Base-by-base conservation (phyloP, 2,113 vertebrate genomes). In the Aspiorhynchus laticeps region DNA sequence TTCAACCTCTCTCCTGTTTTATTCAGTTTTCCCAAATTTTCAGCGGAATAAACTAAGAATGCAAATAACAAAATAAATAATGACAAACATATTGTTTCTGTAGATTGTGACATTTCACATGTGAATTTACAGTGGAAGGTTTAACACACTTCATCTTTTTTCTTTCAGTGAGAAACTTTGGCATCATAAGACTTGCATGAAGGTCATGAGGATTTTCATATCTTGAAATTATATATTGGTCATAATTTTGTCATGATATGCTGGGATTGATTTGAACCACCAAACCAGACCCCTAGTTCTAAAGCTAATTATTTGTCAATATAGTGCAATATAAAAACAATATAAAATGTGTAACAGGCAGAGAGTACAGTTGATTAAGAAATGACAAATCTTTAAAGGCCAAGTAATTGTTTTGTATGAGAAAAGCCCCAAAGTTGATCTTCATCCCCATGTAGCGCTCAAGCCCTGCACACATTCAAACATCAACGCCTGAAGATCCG, bases 31-130 rank as follows among this genome's bases (percentile, higher is more conserved):
- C 41, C 24, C 12, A 26, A 14, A 26, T 46, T 46, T 26, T 17
- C 5, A 75, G n/a, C 41, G 26, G 88, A 89, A 94, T 93, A 1
- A 71, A 36, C 67, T 92, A 91, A 31, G 6, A 76, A 59, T 75
- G 51, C 73, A 76, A 76, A 48, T 76, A 76, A 76, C 74, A 48
- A 76, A 77, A 77, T 77, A 77, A 77, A 77, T 19, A 51, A 77
- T 38, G 33, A 28, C 43, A 76, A 74, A 74, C 46, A 75, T 75
- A 28, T 75, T 75, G 43, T 77, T 77, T 48, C 7, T 76, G 73
- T 76, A 46, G 41, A 76, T 28, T 46, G 10, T 41, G 73, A 75
- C 38, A 38, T 73, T 41, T 73, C n/a, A 41, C 33, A 73, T 73
- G 33, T 46, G 21, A 75, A 28, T 28, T 48, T 48, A 48, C 41